These are phyloP conservation scores for Lysiphlebus fabarum DNA, from an alignment of 1,140 invertebrate species.

Conservation along the genomic window DNA sequence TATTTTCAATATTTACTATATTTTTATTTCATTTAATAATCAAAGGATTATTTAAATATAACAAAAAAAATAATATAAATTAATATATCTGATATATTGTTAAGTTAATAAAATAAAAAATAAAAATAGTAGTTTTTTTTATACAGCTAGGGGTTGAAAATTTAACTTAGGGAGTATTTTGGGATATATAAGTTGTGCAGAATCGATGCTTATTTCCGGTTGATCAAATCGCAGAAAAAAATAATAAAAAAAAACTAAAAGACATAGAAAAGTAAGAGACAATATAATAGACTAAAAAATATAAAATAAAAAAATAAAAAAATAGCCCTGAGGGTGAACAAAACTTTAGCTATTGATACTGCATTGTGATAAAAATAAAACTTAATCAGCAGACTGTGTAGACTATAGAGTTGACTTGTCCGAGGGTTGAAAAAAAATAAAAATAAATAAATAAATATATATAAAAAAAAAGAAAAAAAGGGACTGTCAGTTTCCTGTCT, in stretches of 20 bases:
- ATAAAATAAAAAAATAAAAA: background rate
- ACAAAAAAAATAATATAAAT: no score
- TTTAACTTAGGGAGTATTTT: background rate
- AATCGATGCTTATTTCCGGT: conserved; percentile 24
- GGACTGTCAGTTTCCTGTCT: conserved; percentile 10
- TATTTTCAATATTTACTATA: background rate
- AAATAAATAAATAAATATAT: background rate
- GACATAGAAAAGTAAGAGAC: no score
- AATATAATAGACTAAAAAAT: no score
- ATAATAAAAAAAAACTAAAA: conserved; percentile 7
- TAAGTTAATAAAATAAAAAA: no score
- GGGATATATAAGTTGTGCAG: background rate
- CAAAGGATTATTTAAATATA: no score
- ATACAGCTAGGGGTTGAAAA: background rate
- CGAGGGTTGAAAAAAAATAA: background rate
- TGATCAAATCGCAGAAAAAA: conserved; percentile 17
- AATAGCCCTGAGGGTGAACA: background rate
- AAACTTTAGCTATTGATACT: background rate
- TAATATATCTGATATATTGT: no score
- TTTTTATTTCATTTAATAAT: no score
- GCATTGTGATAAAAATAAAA: conserved; percentile 11
- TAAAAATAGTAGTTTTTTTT: no score
- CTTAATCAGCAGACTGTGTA: conserved; percentile 7
- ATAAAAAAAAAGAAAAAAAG: conserved; percentile 12
- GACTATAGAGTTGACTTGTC: background rate